phyloP scores from a whole-genome alignment of 2,888 invertebrate genomes.

The Mylabris sibirica region DNA sequence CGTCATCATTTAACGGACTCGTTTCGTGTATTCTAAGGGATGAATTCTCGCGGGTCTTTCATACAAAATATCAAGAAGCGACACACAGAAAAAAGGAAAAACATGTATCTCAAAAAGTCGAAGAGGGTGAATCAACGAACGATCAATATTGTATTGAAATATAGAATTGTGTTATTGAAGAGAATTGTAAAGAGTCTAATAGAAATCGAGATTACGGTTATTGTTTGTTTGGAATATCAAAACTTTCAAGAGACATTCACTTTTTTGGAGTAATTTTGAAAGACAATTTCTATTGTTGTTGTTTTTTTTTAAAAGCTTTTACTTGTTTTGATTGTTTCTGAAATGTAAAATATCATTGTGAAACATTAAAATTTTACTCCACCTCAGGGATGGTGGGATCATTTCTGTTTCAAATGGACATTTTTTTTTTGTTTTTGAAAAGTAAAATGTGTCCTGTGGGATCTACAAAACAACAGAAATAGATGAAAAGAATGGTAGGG shows the following conservation, averaged over 20 bases:
- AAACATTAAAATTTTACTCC: conserved; percentile 47
- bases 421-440: conserved; percentile 41
- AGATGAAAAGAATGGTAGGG: neutral
- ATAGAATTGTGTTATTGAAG: conserved; percentile 23
- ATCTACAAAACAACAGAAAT: conserved; percentile 7
- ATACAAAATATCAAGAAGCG: neutral
- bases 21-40: conserved; percentile 25
- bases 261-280: neutral
- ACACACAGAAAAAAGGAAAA: neutral
- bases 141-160: conserved; percentile 4
- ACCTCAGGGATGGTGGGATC: conserved; percentile 40
- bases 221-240: neutral
- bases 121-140: too few relatives aligned
- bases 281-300: neutral
- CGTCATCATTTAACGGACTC: conserved; percentile 29
- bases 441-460: conserved; percentile 45
- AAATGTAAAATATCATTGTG: conserved; percentile 36
- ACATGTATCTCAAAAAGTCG: too few relatives aligned
- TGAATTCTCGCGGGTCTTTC: conserved; percentile 27
- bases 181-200: neutral
- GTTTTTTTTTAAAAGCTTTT: neutral
- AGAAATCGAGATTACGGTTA: neutral
- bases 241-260: neutral
- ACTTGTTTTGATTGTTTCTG: neutral
- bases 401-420: conserved; percentile 44